A percentile compares a stretch with the other conserved stretches of the same genome.
Evolutionary conservation across 2,888 invertebrate genomes (phyloP).

Genomic region (Dusona sp.): DNA sequence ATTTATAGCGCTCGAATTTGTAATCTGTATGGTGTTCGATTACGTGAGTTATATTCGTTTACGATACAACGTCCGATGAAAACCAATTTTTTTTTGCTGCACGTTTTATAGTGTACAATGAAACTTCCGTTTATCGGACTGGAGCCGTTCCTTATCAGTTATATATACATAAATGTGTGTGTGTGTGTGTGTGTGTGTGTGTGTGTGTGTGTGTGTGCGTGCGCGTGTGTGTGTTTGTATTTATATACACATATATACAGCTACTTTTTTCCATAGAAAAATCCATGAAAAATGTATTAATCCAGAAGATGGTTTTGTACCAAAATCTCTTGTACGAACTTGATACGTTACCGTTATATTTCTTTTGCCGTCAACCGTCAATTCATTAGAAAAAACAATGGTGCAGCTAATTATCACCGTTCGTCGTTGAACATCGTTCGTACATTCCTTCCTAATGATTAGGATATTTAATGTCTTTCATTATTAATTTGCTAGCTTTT

Average conservation of each 20-base stretch:
- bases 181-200: background rate
- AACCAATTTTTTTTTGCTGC: slow-evolving; percentile 38
- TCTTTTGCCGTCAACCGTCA: slow-evolving; percentile 4
- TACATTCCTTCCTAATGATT: slow-evolving; percentile 73
- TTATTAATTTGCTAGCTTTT: slow-evolving; percentile 37
- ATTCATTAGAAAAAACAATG: slow-evolving; percentile 20
- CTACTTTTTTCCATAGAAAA: slow-evolving; percentile 22
- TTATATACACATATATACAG: background rate
- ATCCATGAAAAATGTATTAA: slow-evolving; percentile 15
- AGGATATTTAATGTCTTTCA: slow-evolving; percentile 57
- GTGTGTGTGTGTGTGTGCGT: background rate
- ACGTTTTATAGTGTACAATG: slow-evolving; percentile 51
- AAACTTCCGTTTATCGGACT: slow-evolving; percentile 37
- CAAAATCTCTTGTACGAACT: slow-evolving; percentile 9
- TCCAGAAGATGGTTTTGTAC: background rate
- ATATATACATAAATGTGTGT: background rate
- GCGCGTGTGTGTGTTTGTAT: background rate
- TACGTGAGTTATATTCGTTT: slow-evolving; percentile 19
- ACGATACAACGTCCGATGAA: slow-evolving; percentile 42
- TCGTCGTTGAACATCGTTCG: slow-evolving; percentile 28
- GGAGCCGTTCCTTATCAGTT: slow-evolving; percentile 37
- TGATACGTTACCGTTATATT: slow-evolving; percentile 20
- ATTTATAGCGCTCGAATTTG: slow-evolving; percentile 72
- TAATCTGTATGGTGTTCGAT: slow-evolving; percentile 62
- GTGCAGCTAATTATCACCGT: slow-evolving; percentile 23